Conservation (phyloP, 2,888 invertebrate species). For the Tachina grossa region DNA sequence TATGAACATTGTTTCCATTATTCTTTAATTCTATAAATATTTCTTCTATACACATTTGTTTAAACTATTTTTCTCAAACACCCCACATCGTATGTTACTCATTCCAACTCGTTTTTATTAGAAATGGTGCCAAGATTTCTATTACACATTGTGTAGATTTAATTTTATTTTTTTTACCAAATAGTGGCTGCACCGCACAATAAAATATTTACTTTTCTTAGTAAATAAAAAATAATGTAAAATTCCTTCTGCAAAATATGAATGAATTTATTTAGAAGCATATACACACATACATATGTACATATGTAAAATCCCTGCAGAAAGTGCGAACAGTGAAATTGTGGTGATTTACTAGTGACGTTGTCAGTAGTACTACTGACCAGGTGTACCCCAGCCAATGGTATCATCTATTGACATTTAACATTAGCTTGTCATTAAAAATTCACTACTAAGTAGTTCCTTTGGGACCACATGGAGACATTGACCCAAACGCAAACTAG, state of each 20-base stretch:
- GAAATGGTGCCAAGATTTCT: slow-evolving; percentile 57
- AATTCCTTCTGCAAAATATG: slow-evolving; percentile 27
- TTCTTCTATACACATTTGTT: slow-evolving; percentile 35
- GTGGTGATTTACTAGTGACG: too few species aligned
- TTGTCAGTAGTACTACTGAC: too few species aligned
- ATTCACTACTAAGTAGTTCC: too few species aligned
- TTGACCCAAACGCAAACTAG: too few species aligned
- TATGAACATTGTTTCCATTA: slow-evolving; percentile 37
- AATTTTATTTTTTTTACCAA: slow-evolving; percentile 8
- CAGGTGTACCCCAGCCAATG: too few species aligned
- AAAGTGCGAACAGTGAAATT: too few species aligned
- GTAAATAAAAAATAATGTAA: slow-evolving; percentile 9
- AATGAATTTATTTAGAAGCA: slow-evolving; percentile 33
- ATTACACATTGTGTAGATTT: slow-evolving; percentile 27
- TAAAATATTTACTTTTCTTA: slow-evolving; percentile 28
- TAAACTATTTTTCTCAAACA: slow-evolving; percentile 32
- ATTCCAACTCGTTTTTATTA: slow-evolving; percentile 60
- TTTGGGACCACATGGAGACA: too few species aligned
- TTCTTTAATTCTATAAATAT: slow-evolving; percentile 29
- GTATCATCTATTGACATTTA: too few species aligned
- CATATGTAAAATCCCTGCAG: too few species aligned
- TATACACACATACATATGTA: not conserved
- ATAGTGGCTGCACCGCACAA: not conserved
- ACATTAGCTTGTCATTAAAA: too few species aligned
- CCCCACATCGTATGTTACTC: slow-evolving; percentile 56